Evolutionary conservation across 2,797 vertebrate species (phyloP), one percentile per base, ranked within the genome.

Genomic region (Apodemus agrarius): DNA sequence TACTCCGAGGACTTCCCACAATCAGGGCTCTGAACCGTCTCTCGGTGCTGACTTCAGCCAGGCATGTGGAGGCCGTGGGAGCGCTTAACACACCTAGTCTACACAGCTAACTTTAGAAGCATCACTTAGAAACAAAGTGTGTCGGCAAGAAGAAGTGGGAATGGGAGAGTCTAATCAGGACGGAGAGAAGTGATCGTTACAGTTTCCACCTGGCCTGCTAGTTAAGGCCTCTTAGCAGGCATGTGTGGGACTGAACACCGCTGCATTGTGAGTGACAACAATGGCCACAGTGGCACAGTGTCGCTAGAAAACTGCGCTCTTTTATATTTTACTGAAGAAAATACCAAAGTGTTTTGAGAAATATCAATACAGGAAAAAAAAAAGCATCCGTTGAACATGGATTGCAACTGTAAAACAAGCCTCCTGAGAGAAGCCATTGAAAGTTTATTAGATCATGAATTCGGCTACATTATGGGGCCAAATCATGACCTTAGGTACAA

Each of bases 301-400:
- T 26, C 86, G 21, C 65, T 43, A 87, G 34, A 93, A 91, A 87
- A 65, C n/a, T 24, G 26, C 43, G 10, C 29, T 72, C 49, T 78
- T 94, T 67, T 80, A 80, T 40, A 81, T 88, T 93, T 96, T 78
- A 80, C 65, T 57, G 86, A 93, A 95, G 43, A 83, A 96, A 95
- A 89, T 17, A 90, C 3, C 75, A 61, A 89, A 89, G 79, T 84
- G 52, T 74, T 91, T 69, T 79, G 92, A 90, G 14, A 90, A 86
- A 14, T 78, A 80, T 34, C 21, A 91, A 65, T 82, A 72, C 26
- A 75, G 79, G 49, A 21, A 69, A 82, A 57, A 82, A 57, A 80
- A 29, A 92, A 82, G 21, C 81, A 86, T 0, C 22, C 37, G 74
- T 2, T 63, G 78, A 89, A 49, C 37, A 49, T 12, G 19, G 31